Conservation (phyloP, 2,888 invertebrate species). For the Lutraria lutraria region DNA sequence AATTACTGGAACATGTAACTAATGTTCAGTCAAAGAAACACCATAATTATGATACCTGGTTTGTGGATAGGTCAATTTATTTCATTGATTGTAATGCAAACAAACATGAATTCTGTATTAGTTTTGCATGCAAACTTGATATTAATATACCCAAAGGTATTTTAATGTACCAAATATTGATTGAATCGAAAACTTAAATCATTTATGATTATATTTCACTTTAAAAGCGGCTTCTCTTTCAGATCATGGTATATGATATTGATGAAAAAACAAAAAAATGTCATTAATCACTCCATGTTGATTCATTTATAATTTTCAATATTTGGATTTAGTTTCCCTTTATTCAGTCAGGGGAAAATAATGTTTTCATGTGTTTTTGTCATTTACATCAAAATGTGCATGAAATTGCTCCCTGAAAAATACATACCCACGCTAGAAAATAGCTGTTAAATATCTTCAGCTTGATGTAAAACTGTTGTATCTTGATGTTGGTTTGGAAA, state of each 20-base stretch:
- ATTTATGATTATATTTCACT: background rate
- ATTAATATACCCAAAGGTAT: slow-evolving; percentile 1
- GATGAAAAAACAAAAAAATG: background rate
- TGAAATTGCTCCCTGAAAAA: background rate
- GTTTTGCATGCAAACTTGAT: slow-evolving; percentile 16
- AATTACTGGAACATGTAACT: too few relatives aligned
- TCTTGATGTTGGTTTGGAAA: too few relatives aligned
- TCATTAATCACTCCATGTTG: background rate
- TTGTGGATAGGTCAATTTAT: background rate
- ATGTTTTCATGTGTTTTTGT: background rate
- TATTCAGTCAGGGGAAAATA: background rate
- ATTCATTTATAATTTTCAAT: background rate
- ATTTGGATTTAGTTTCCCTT: background rate
- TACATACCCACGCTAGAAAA: background rate
- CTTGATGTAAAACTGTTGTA: too few relatives aligned
- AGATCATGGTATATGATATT: background rate
- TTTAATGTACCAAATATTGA: background rate
- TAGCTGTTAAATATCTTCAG: too few relatives aligned
- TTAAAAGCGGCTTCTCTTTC: background rate
- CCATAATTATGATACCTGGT: background rate
- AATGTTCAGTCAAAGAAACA: too few relatives aligned
- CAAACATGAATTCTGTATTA: slow-evolving; percentile 4
- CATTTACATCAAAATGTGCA: background rate
- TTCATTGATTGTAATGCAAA: background rate
- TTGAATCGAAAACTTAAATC: background rate